Evolutionary conservation across 2,797 vertebrate genomes (phyloP).

Genomic region (Petrocephalus sullivani): DNA sequence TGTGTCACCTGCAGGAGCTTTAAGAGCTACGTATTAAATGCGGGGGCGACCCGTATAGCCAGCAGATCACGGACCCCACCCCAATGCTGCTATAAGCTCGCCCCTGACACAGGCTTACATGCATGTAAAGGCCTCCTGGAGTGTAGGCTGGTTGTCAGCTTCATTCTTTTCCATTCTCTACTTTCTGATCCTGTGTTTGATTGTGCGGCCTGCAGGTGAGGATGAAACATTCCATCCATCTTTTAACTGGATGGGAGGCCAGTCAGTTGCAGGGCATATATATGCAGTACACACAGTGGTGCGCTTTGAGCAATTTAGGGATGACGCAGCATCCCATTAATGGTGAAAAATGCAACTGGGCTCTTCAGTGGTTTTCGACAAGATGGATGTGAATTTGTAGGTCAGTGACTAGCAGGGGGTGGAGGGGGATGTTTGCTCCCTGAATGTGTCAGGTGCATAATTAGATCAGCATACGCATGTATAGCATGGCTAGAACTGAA

Average conservation of each 20-base stretch:
- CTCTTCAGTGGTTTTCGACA: not conserved
- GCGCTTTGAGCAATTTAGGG: not conserved
- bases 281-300: not conserved
- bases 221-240: not conserved
- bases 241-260: not conserved
- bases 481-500: not conserved
- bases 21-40: no score
- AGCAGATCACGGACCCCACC: not conserved
- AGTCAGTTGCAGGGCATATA: not conserved
- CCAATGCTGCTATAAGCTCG: not conserved
- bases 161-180: not conserved
- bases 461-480: not conserved
- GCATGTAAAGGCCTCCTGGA: not conserved
- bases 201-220: no score
- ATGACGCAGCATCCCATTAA: not conserved
- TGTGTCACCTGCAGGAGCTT: no score
- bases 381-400: conserved; percentile 7
- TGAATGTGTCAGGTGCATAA: conserved; percentile 6
- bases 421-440: not conserved
- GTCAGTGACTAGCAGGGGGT: not conserved
- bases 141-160: not conserved
- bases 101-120: not conserved
- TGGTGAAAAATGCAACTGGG: not conserved
- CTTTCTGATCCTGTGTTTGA: not conserved
- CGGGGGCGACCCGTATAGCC: no score